Evolutionary conservation across 1,140 invertebrate species (phyloP), one percentile per base, ranked within the genome.

Genomic region (Probaryconus sp.): DNA sequence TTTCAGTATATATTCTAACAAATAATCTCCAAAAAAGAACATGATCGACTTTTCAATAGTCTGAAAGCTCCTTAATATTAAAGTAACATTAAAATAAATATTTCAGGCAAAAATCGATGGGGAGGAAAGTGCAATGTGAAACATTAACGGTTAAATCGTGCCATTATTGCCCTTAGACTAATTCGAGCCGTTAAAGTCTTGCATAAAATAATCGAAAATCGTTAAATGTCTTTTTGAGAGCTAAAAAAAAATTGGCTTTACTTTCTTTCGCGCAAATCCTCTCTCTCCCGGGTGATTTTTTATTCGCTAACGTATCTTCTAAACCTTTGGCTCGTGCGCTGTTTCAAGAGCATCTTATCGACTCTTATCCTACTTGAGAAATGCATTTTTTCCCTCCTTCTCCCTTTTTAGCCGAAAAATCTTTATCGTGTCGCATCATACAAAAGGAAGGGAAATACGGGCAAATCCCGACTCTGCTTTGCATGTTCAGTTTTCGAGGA

Each of bases 321-420:
- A 55, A 68, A 68, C 42, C 51, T 64, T 58, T 47, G 48, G 51
- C 43, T 63, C 51, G 64, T 58, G 26, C 42, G 42, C 35, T 74
- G 55, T 74, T 63, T 74, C 43, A 53, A 58, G 60, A 64, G 69
- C 53, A 61, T 55, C 61, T 73, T 73, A 73, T 67, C 70, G 60
- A 47, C 60, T 37, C 60, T 56, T 31, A 72, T 65, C 40, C 53
- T 48, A 58, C 69, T 71, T 40, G 53, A 60, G 42, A 69, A 60
- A 75, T 48, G 47, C 47, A 33, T 58, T 40, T 56, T 40, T 51
- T 60, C 26, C 24, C 18, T 37, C 30, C 10, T 50, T 17, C 10
- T 21, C 31, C 14, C 16, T 43, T 38, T 13, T 20, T 17, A 35
- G 43, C 16, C 20, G 38, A 45, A 61, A 56, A 63, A 53, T 55